These are phyloP conservation scores for Oxycera nigricornis DNA, from an alignment of 2,888 invertebrate genomes.

Conservation along the genomic window DNA sequence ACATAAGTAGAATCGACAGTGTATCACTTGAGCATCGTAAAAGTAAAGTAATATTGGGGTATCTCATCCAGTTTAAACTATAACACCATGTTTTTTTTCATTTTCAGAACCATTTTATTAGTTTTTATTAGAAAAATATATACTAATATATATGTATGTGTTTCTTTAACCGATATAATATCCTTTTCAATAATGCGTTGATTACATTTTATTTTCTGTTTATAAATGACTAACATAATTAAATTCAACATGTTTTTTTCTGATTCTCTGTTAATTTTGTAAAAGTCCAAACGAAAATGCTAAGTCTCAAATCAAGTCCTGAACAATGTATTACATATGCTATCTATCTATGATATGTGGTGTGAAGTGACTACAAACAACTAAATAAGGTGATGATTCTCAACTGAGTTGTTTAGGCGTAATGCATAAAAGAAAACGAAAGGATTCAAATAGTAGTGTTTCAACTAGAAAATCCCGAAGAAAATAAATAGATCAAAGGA, in stretches of 20 bases:
- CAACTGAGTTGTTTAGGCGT: background rate
- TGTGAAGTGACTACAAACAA: background rate
- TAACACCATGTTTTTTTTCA: slow-evolving; percentile 6
- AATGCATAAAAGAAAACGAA: background rate
- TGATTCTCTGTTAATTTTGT: background rate
- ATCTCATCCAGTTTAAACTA: background rate
- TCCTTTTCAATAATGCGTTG: slow-evolving; percentile 24
- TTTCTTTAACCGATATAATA: slow-evolving; percentile 18
- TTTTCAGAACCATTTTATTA: slow-evolving; percentile 16
- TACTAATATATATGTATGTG: slow-evolving; percentile 25
- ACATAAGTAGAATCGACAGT: too few relatives aligned
- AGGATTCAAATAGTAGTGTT: background rate
- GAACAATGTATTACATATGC: background rate
- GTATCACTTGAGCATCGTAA: too few relatives aligned
- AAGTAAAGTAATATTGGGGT: too few relatives aligned
- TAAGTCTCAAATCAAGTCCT: background rate
- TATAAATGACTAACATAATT: background rate
- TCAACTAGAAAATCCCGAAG: background rate
- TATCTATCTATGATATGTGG: slow-evolving; percentile 5
- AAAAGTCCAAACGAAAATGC: background rate
- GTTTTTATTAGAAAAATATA: slow-evolving; percentile 34
- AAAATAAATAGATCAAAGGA: background rate
- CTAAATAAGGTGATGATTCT: background rate
- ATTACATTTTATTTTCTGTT: background rate
- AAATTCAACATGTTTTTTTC: background rate